A percentile compares a stretch with the other conserved stretches of the same genome.
These are phyloP conservation scores for Hybos culiciformis DNA, from an alignment of 2,888 invertebrate species.

Conservation along the genomic window DNA sequence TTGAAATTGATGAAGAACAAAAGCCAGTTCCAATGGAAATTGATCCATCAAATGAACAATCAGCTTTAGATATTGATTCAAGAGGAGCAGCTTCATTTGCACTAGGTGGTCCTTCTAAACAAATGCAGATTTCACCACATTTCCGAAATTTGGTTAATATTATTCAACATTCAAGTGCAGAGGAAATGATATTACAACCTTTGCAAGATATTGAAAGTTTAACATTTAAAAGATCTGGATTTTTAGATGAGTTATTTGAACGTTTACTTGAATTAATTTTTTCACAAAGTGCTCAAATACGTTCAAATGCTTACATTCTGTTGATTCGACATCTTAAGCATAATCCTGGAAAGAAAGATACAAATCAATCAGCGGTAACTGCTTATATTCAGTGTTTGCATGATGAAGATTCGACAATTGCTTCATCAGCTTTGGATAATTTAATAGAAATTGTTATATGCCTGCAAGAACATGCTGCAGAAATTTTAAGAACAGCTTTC, in stretches of 20 bases:
- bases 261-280: slow-evolving; percentile 49
- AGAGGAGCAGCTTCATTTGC: slow-evolving; percentile 27
- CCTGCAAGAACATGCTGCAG: slow-evolving; percentile 71
- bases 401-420: slow-evolving; percentile 63
- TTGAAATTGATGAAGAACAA: slow-evolving; percentile 30
- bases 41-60: slow-evolving; percentile 32
- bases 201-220: slow-evolving; percentile 62
- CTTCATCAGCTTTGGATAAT: slow-evolving; percentile 63
- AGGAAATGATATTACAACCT: slow-evolving; percentile 44
- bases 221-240: slow-evolving; percentile 51
- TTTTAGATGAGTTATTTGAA: slow-evolving; percentile 51
- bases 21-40: slow-evolving; percentile 26
- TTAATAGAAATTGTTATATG: slow-evolving; percentile 72
- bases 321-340: slow-evolving; percentile 58
- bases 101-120: slow-evolving; percentile 25
- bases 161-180: slow-evolving; percentile 29
- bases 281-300: slow-evolving; percentile 46
- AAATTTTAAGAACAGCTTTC: slow-evolving; percentile 68
- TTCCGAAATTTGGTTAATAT: slow-evolving; percentile 28
- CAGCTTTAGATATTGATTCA: slow-evolving; percentile 32
- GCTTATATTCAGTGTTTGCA: slow-evolving; percentile 71
- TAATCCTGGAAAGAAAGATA: slow-evolving; percentile 41
- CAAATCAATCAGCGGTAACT: slow-evolving; percentile 51
- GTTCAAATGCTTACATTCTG: slow-evolving; percentile 57
- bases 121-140: slow-evolving; percentile 29